Evolutionary conservation across 1,140 invertebrate species (phyloP).

Genomic region (Meloidogyne floridensis): DNA sequence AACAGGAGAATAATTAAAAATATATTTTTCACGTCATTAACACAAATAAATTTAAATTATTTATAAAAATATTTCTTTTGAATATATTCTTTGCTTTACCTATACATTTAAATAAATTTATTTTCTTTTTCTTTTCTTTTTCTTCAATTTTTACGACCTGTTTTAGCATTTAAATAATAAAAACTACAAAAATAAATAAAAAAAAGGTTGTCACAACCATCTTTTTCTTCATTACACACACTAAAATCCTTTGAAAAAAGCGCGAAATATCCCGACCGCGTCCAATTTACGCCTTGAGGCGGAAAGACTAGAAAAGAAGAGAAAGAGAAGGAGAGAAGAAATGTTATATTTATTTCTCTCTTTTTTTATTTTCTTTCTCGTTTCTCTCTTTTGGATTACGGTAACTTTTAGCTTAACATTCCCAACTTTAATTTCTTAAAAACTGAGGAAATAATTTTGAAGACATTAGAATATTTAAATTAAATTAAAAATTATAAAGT

Average conservation of each 20-base stretch:
- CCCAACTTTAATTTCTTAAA: no score
- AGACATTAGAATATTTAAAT: no score
- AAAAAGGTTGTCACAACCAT: not conserved
- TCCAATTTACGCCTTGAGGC: conserved; percentile 8
- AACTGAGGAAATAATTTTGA: no score
- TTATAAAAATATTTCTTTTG: no score
- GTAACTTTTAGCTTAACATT: no score
- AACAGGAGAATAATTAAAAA: not conserved
- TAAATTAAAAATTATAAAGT: no score
- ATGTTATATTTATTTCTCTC: no score
- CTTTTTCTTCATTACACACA: not conserved
- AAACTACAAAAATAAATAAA: not conserved
- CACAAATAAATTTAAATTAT: no score
- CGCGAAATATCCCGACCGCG: conserved; percentile 7
- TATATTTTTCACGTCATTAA: not conserved
- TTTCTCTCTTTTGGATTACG: no score
- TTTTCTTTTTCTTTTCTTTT: not conserved
- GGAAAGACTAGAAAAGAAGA: not conserved
- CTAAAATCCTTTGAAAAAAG: not conserved
- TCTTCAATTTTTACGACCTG: not conserved
- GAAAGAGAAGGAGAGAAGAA: not conserved
- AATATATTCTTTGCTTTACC: not conserved
- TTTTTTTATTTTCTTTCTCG: no score
- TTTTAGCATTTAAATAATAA: not conserved
- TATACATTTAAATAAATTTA: not conserved